These are phyloP conservation scores for Gasterosteus aculeatus DNA, from an alignment of 2,113 vertebrate genomes.

Conservation along the genomic window DNA sequence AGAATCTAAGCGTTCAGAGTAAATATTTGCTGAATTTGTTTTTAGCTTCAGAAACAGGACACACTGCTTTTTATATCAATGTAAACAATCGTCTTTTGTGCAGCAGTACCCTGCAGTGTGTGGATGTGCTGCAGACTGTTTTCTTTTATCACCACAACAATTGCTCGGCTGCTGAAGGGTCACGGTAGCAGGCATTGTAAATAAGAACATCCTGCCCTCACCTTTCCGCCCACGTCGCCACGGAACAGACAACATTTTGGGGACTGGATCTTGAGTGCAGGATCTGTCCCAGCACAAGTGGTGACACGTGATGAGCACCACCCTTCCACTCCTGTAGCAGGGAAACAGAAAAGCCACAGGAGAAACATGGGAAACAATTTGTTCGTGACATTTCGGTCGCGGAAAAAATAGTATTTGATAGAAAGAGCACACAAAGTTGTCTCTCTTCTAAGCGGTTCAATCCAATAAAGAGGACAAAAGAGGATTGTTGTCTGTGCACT, in stretches of 20 bases:
- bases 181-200: constrained; percentile 53
- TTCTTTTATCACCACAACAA: constrained; percentile 72
- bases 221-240: constrained; percentile 54
- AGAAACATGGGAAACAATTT: constrained; percentile 37
- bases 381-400: neutral
- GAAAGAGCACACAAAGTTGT: neutral
- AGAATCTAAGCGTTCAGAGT: constrained; percentile 29
- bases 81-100: constrained; percentile 77
- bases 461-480: neutral
- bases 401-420: constrained; percentile 8
- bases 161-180: constrained; percentile 41
- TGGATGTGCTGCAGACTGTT: constrained; percentile 78
- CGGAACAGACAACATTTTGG: constrained; percentile 19
- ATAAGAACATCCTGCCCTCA: constrained; percentile 73
- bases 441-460: neutral
- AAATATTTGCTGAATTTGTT: constrained; percentile 72
- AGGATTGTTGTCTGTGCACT: neutral
- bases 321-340: neutral
- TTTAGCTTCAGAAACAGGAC: constrained; percentile 77
- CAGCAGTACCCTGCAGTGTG: constrained; percentile 59
- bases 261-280: constrained; percentile 1
- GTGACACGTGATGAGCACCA: constrained; percentile 5
- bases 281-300: neutral
- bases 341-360: constrained; percentile 14
- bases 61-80: constrained; percentile 75